These are phyloP conservation scores for Aurelia coerulea DNA, from an alignment of 30 jellyfish, hydroid and myxozoan species.

Conservation along the genomic window DNA sequence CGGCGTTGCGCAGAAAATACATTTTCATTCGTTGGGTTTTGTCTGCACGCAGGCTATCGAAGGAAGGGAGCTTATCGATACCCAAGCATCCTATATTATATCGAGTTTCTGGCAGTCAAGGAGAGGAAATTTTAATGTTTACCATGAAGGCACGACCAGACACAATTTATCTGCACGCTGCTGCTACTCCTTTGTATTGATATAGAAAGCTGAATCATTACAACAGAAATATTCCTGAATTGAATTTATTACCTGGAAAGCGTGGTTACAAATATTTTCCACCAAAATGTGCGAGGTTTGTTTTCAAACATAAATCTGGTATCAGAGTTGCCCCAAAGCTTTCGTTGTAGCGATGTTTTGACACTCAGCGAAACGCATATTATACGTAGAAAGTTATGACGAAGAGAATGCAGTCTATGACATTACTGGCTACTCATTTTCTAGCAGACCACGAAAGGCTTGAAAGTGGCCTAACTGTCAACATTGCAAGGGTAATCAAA, in stretches of 20 bases:
- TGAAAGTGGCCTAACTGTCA: conserved; percentile 61
- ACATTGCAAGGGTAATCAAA: conserved; percentile 48
- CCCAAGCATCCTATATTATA: conserved; percentile 40
- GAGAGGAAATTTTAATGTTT: conserved; percentile 20
- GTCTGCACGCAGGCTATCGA: no score
- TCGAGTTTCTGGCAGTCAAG: conserved; percentile 55
- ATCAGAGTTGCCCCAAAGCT: conserved; percentile 57
- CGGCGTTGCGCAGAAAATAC: no score
- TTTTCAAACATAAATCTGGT: conserved; percentile 51
- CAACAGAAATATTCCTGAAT: conserved; percentile 26
- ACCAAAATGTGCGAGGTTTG: conserved; percentile 73
- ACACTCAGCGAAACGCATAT: conserved; percentile 68
- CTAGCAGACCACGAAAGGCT: conserved; percentile 61
- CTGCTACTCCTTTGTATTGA: no score
- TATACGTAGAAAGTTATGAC: conserved; percentile 11
- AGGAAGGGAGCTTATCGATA: no score
- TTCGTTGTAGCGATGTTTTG: conserved; percentile 46
- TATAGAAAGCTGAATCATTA: neutral
- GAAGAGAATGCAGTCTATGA: conserved; percentile 22
- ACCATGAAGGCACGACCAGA: no score
- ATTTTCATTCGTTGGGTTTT: no score
- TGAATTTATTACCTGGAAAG: conserved; percentile 38
- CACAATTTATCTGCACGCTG: no score
- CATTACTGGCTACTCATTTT: conserved; percentile 70
- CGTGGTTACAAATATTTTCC: conserved; percentile 67